A percentile compares a stretch with the other conserved stretches of the same genome.
Evolutionary conservation across 2,888 invertebrate genomes (phyloP).

Genomic region (Elmis aenea): DNA sequence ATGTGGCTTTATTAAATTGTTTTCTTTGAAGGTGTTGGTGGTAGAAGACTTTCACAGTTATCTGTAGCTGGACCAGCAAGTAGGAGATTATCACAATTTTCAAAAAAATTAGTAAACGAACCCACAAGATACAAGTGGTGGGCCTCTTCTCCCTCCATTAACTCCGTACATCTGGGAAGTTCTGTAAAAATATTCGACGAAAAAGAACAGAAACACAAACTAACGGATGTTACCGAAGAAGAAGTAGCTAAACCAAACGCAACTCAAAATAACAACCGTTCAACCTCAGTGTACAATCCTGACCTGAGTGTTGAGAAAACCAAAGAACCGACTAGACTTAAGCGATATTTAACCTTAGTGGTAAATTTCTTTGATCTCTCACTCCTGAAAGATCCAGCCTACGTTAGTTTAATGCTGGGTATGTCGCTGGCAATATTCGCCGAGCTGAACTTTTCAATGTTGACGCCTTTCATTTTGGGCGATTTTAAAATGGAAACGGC

Average conservation of each 20-base stretch:
- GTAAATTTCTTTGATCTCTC: conserved; percentile 60
- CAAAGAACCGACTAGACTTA: conserved; percentile 25
- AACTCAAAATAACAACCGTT: not conserved
- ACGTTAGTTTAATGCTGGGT: conserved; percentile 63
- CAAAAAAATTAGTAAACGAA: too few species aligned
- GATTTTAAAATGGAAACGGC: conserved; percentile 57
- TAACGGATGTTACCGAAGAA: conserved; percentile 7
- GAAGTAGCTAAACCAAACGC: conserved; percentile 13
- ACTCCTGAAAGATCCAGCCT: conserved; percentile 61
- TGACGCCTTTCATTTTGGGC: conserved; percentile 62
- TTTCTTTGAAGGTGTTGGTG: too few species aligned
- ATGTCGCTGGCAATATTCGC: conserved; percentile 64
- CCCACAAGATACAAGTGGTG: conserved; percentile 48
- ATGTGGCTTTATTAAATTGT: too few species aligned
- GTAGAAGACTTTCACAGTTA: too few species aligned
- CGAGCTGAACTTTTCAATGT: conserved; percentile 63
- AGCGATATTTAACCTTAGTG: conserved; percentile 38
- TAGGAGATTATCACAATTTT: too few species aligned
- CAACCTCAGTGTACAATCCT: conserved; percentile 18
- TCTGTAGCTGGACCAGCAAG: too few species aligned
- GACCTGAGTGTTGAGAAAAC: conserved; percentile 25
- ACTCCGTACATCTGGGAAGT: conserved; percentile 55
- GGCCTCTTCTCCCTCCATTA: conserved; percentile 48
- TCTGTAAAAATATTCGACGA: conserved; percentile 57
- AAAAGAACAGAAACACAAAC: not conserved